These are phyloP conservation scores for Holacanthus passer DNA, from an alignment of 2,113 vertebrate species.

Conservation along the genomic window DNA sequence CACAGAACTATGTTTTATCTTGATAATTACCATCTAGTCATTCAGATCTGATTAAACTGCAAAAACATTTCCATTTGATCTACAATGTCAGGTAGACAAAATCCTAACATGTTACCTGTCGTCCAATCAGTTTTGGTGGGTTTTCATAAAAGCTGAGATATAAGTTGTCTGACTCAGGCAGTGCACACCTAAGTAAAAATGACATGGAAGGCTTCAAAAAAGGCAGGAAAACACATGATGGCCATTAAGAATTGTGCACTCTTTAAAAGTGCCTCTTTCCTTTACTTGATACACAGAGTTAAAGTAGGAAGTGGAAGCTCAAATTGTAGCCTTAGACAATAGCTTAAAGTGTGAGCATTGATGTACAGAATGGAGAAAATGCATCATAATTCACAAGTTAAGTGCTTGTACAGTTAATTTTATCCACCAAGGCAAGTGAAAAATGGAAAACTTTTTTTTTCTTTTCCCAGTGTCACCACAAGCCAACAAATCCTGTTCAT, in stretches of 20 bases:
- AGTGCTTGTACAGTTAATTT: conserved; percentile 35
- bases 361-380: conserved; percentile 23
- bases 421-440: conserved; percentile 24
- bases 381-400: conserved; percentile 19
- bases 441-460: conserved; percentile 22
- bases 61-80: conserved; percentile 59
- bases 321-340: conserved; percentile 62
- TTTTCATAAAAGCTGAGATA: conserved; percentile 97
- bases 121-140: conserved; percentile 90
- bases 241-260: conserved; percentile 61
- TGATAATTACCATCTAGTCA: not conserved
- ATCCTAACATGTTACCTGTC: too few relatives aligned
- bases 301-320: conserved; percentile 58
- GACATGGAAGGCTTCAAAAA: conserved; percentile 78
- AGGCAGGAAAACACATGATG: conserved; percentile 64
- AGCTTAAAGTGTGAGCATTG: conserved; percentile 42
- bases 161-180: conserved; percentile 88
- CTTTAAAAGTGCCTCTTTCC: conserved; percentile 55
- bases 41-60: conserved; percentile 32
- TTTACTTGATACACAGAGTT: conserved; percentile 33
- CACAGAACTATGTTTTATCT: not conserved
- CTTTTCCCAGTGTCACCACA: not conserved
- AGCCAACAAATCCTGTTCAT: conserved; percentile 10
- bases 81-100: too few relatives aligned
- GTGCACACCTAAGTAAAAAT: conserved; percentile 74